These are phyloP conservation scores for Halictus quadricinctus DNA, from an alignment of 2,888 invertebrate genomes.

Conservation along the genomic window DNA sequence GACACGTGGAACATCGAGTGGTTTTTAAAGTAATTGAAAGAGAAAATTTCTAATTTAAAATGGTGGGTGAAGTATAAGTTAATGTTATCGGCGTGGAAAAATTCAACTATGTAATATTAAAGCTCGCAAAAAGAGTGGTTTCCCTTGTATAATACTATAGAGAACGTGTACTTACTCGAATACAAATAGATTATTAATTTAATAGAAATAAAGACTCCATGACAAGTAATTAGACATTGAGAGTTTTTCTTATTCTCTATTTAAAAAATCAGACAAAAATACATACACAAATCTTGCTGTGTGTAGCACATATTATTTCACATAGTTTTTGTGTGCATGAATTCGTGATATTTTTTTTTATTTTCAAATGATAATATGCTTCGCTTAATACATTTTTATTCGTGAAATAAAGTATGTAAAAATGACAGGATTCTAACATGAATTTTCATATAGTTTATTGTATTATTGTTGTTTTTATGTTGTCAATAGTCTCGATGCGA, in stretches of 20 bases:
- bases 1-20: not conserved
- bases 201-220: not conserved
- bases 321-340: too few relatives aligned
- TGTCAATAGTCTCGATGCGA: not conserved
- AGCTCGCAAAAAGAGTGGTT: not conserved
- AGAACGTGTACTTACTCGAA: not conserved
- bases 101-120: not conserved
- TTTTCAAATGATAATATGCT: too few relatives aligned
- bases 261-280: not conserved
- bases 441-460: not conserved
- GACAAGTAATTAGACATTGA: not conserved
- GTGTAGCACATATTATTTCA: too few relatives aligned
- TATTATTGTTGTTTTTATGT: not conserved
- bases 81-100: not conserved
- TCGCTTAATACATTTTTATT: too few relatives aligned
- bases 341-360: too few relatives aligned
- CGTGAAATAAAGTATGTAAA: too few relatives aligned
- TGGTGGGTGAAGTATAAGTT: not conserved
- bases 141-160: not conserved
- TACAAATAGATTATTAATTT: not conserved
- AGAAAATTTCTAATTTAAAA: constrained; percentile 2
- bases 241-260: not conserved
- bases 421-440: too few relatives aligned
- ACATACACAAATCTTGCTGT: not conserved
- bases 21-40: not conserved